Evolutionary conservation across 2,113 vertebrate genomes (phyloP).

Genomic region (Pontoporia blainvillei): DNA sequence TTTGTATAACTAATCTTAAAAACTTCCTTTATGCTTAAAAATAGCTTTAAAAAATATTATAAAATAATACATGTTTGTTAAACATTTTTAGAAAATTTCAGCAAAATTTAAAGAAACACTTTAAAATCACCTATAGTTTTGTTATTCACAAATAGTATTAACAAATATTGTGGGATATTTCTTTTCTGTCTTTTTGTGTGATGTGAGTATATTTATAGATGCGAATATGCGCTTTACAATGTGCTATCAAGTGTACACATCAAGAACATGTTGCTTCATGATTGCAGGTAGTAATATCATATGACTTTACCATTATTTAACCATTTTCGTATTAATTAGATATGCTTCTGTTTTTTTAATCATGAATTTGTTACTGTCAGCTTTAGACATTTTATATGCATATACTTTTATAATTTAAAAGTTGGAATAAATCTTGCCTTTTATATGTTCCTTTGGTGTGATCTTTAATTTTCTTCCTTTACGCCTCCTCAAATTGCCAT

Average conservation of each 20-base stretch:
- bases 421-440: conserved; percentile 11
- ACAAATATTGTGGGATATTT: background rate
- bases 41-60: background rate
- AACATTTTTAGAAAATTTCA: conserved; percentile 28
- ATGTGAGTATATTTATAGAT: background rate
- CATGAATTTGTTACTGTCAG: background rate
- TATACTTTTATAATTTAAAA: conserved; percentile 18
- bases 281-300: background rate
- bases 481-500: background rate
- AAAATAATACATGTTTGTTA: background rate
- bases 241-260: background rate
- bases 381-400: background rate
- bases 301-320: background rate
- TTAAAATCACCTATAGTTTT: background rate
- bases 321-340: conserved; percentile 35
- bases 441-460: background rate
- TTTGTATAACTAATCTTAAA: background rate
- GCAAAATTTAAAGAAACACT: conserved; percentile 32
- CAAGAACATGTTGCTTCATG: conserved; percentile 6
- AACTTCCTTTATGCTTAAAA: conserved; percentile 8
- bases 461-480: conserved; percentile 26
- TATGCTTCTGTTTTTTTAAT: background rate
- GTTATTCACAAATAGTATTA: background rate
- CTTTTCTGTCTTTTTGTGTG: conserved; percentile 31
- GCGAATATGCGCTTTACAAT: background rate